Evolutionary conservation across 1,140 invertebrate genomes (phyloP).

Genomic region (Drosophila guanche): DNA sequence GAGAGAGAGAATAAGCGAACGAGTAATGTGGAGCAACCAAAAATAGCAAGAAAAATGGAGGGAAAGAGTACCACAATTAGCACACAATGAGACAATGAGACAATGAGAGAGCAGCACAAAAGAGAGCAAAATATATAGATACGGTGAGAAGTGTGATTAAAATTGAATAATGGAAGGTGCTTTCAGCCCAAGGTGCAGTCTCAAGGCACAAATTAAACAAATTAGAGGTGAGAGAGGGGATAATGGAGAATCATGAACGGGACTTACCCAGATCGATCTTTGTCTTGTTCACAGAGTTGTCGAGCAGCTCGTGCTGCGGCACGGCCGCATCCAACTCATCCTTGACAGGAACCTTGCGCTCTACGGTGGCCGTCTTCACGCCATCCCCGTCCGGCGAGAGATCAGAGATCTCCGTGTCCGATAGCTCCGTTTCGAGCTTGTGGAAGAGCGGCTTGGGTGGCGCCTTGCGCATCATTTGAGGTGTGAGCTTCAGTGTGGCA

Average conservation of each 20-base stretch:
- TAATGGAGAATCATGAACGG: neutral
- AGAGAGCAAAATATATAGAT: constrained; percentile 22
- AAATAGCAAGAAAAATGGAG: constrained; percentile 49
- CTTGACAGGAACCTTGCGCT: constrained; percentile 89
- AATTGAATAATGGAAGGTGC: constrained; percentile 11
- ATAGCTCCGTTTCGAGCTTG: constrained; percentile 87
- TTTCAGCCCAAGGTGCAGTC: constrained; percentile 33
- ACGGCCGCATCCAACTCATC: constrained; percentile 94
- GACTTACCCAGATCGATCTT: constrained; percentile 92
- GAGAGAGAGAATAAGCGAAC: constrained; percentile 30
- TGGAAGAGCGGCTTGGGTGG: constrained; percentile 88
- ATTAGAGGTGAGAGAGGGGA: neutral
- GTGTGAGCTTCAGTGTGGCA: constrained; percentile 89
- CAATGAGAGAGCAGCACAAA: constrained; percentile 42
- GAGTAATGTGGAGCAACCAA: too few species aligned
- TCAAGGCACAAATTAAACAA: constrained; percentile 21
- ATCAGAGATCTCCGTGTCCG: constrained; percentile 90
- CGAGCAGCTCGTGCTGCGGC: constrained; percentile 92
- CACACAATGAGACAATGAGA: constrained; percentile 36
- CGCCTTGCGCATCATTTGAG: constrained; percentile 88
- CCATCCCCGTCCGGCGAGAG: constrained; percentile 88
- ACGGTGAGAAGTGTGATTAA: constrained; percentile 13
- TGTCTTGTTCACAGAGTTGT: constrained; percentile 93
- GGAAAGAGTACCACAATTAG: constrained; percentile 66
- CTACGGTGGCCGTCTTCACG: constrained; percentile 90